Conservation (phyloP, 2,888 invertebrate genomes). For the Epinotia demarniana region DNA sequence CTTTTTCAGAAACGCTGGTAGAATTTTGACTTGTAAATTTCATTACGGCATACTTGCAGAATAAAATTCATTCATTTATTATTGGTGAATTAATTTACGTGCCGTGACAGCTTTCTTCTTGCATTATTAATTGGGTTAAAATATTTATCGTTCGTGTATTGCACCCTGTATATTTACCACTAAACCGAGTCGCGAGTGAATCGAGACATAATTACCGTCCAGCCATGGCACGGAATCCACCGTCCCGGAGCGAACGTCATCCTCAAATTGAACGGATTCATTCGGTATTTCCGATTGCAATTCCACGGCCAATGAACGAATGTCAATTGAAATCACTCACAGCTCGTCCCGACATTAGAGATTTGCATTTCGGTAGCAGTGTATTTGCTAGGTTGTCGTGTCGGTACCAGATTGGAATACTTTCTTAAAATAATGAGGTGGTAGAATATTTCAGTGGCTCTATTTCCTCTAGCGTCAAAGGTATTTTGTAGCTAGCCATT, state of each 20-base stretch:
- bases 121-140: too few relatives aligned
- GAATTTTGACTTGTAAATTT: too few relatives aligned
- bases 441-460: not conserved
- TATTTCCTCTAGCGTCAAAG: not conserved
- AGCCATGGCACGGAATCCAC: slow-evolving; percentile 57
- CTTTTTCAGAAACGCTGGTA: too few relatives aligned
- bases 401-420: not conserved
- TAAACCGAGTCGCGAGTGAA: slow-evolving; percentile 23
- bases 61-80: too few relatives aligned
- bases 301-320: slow-evolving; percentile 62
- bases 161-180: not conserved
- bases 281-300: slow-evolving; percentile 74
- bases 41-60: too few relatives aligned
- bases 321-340: slow-evolving; percentile 49
- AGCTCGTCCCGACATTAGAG: slow-evolving; percentile 28
- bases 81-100: too few relatives aligned
- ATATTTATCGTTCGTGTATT: not conserved
- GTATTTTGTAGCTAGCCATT: too few relatives aligned
- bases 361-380: slow-evolving; percentile 18
- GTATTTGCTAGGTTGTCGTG: not conserved
- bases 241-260: slow-evolving; percentile 59
- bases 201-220: slow-evolving; percentile 35
- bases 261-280: slow-evolving; percentile 71
- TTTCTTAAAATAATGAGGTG: not conserved
- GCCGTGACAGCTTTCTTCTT: too few relatives aligned